A percentile compares a stretch with the other conserved stretches of the same genome.
phyloP scores from a whole-genome alignment of 2,888 invertebrate species.

The Lydus trimaculatus region DNA sequence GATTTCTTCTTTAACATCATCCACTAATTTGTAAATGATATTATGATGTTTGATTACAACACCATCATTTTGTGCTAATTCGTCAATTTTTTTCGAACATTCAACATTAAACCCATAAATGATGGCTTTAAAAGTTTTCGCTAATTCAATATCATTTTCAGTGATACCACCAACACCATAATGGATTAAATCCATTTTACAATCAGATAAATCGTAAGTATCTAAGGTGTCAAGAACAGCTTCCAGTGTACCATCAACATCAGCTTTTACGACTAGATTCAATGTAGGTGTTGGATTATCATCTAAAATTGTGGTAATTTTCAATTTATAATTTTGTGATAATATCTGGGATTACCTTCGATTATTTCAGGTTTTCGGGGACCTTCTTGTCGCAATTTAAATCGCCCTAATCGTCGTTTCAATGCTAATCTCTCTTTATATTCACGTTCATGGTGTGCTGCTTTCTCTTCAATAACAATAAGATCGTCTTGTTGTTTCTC shows the following conservation, averaged over 20 bases:
- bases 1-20: constrained; percentile 85
- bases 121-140: constrained; percentile 76
- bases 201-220: constrained; percentile 81
- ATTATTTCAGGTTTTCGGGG: constrained; percentile 67
- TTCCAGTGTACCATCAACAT: constrained; percentile 96
- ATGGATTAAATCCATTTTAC: constrained; percentile 84
- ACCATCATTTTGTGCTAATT: constrained; percentile 63
- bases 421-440: constrained; percentile 70
- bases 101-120: constrained; percentile 91
- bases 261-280: constrained; percentile 70
- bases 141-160: constrained; percentile 84
- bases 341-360: constrained; percentile 37
- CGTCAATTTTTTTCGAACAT: constrained; percentile 60
- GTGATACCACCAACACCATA: constrained; percentile 90
- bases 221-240: constrained; percentile 91
- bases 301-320: constrained; percentile 32
- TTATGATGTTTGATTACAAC: constrained; percentile 77
- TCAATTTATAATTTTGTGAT: neutral
- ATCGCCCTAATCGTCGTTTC: constrained; percentile 70
- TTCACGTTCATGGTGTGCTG: constrained; percentile 68
- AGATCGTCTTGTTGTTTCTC: constrained; percentile 71
- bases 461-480: constrained; percentile 70
- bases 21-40: constrained; percentile 92
- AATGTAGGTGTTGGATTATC: constrained; percentile 52
- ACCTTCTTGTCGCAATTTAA: constrained; percentile 64